phyloP scores from a whole-genome alignment of 1,140 invertebrate species.

The Neodiprion virginianus region DNA sequence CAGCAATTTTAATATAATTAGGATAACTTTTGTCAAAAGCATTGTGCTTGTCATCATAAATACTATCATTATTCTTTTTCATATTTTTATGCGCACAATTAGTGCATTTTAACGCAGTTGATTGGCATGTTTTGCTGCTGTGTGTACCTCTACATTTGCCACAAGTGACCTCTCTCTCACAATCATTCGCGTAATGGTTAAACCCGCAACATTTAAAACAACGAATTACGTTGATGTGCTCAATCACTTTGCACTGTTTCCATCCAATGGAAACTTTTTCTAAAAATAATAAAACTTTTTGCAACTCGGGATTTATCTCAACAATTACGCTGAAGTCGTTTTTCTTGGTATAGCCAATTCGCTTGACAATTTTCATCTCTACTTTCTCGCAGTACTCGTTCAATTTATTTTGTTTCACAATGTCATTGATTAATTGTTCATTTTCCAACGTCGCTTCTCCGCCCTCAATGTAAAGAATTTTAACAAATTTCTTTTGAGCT shows the following conservation, averaged over 20 bases:
- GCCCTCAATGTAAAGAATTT: constrained; percentile 16
- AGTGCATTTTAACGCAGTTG: constrained; percentile 17
- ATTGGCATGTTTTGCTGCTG: constrained; percentile 16
- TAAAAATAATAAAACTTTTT: constrained; percentile 12
- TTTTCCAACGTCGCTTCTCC: constrained; percentile 15
- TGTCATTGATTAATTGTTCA: constrained; percentile 13
- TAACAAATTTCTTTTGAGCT: constrained; percentile 20
- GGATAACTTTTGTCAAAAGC: constrained; percentile 17
- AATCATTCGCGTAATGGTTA: constrained; percentile 15
- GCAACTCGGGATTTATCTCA: constrained; percentile 20
- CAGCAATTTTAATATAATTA: constrained; percentile 14
- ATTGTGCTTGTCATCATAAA: constrained; percentile 19
- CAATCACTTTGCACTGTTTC: constrained; percentile 17
- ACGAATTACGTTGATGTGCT: constrained; percentile 13
- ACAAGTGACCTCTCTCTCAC: constrained; percentile 17
- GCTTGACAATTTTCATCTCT: constrained; percentile 20
- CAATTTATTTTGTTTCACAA: constrained; percentile 17
- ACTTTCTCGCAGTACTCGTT: constrained; percentile 15
- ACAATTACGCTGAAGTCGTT: constrained; percentile 15
- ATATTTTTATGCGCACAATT: constrained; percentile 20
- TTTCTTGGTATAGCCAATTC: constrained; percentile 9
- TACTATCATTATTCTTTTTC: constrained; percentile 15
- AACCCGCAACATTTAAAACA: constrained; percentile 19
- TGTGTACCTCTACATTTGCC: constrained; percentile 19
- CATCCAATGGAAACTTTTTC: constrained; percentile 17